phyloP scores from a whole-genome alignment of 2,113 vertebrate species.

The Brienomyrus longianalis region DNA sequence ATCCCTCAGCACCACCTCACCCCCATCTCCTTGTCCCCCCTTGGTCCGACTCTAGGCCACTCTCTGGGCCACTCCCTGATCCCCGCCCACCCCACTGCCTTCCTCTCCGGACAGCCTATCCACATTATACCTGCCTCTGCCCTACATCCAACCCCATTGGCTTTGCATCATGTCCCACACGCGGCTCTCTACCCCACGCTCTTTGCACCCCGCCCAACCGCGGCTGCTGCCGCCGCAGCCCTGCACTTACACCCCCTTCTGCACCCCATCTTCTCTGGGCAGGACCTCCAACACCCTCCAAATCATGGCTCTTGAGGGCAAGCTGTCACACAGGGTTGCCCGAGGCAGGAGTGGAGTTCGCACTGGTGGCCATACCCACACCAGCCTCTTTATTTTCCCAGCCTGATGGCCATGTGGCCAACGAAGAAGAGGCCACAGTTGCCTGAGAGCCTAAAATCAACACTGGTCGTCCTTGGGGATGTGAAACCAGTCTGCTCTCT shows the following conservation, averaged over 20 bases:
- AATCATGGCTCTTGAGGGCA: slow-evolving; percentile 82
- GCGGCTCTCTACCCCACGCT: slow-evolving; percentile 88
- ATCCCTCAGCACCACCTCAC: slow-evolving; percentile 94
- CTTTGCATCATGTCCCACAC: slow-evolving; percentile 87
- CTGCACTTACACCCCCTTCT: slow-evolving; percentile 91
- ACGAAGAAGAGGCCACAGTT: neutral
- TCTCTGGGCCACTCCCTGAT: slow-evolving; percentile 83
- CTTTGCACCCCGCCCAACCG: slow-evolving; percentile 71
- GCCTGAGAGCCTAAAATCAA: neutral
- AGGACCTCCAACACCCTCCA: slow-evolving; percentile 96
- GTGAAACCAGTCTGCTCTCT: neutral
- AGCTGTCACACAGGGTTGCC: neutral
- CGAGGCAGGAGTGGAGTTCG: neutral
- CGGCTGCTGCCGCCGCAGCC: slow-evolving; percentile 77
- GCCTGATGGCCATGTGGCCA: neutral
- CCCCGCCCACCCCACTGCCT: slow-evolving; percentile 85
- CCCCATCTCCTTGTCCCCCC: slow-evolving; percentile 86
- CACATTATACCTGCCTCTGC: slow-evolving; percentile 95
- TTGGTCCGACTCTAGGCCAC: slow-evolving; percentile 65
- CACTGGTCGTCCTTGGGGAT: neutral
- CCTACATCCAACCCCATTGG: slow-evolving; percentile 85
- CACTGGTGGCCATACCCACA: neutral
- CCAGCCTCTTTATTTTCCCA: neutral
- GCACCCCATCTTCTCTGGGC: slow-evolving; percentile 98
- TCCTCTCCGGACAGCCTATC: slow-evolving; percentile 90